Evolutionary conservation across 2,888 invertebrate genomes (phyloP).

Genomic region (Pollenia amentaria): DNA sequence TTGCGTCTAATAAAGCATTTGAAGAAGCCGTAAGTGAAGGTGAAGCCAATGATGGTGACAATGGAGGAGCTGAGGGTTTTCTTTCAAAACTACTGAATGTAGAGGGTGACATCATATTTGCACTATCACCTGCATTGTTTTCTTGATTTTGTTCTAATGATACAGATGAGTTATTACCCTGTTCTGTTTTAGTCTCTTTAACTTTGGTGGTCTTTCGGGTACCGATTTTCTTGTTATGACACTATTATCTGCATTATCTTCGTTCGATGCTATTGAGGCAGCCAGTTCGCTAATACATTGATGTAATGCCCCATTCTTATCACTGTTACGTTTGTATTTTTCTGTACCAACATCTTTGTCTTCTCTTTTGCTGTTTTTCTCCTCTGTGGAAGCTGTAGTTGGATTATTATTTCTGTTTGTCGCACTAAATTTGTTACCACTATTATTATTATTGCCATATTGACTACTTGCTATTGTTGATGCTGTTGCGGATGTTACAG

Average conservation of each 20-base stretch:
- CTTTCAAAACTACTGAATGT: slow-evolving; percentile 83
- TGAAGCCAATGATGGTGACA: slow-evolving; percentile 85
- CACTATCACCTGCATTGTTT: slow-evolving; percentile 66
- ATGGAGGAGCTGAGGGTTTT: slow-evolving; percentile 81
- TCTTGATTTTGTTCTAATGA: slow-evolving; percentile 73
- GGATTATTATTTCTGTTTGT: slow-evolving; percentile 73
- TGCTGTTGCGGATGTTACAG: slow-evolving; percentile 59
- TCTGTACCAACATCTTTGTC: slow-evolving; percentile 83
- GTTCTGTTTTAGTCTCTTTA: slow-evolving; percentile 87
- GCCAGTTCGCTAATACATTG: slow-evolving; percentile 91
- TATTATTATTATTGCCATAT: slow-evolving; percentile 72
- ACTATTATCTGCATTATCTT: slow-evolving; percentile 72
- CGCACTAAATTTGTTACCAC: slow-evolving; percentile 70
- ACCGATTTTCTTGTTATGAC: slow-evolving; percentile 43
- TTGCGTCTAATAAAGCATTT: slow-evolving; percentile 85
- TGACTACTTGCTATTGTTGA: slow-evolving; percentile 59
- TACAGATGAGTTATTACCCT: slow-evolving; percentile 66
- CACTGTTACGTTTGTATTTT: slow-evolving; percentile 80
- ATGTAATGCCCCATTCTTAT: slow-evolving; percentile 83
- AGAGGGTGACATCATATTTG: slow-evolving; percentile 74
- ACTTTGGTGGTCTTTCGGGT: slow-evolving; percentile 84
- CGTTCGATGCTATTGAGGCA: slow-evolving; percentile 83
- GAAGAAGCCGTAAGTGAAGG: slow-evolving; percentile 85
- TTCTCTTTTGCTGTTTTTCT: slow-evolving; percentile 80
- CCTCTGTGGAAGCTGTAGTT: slow-evolving; percentile 66